phyloP scores from a whole-genome alignment of 2,113 vertebrate genomes.

The Grammomys surdaster region DNA sequence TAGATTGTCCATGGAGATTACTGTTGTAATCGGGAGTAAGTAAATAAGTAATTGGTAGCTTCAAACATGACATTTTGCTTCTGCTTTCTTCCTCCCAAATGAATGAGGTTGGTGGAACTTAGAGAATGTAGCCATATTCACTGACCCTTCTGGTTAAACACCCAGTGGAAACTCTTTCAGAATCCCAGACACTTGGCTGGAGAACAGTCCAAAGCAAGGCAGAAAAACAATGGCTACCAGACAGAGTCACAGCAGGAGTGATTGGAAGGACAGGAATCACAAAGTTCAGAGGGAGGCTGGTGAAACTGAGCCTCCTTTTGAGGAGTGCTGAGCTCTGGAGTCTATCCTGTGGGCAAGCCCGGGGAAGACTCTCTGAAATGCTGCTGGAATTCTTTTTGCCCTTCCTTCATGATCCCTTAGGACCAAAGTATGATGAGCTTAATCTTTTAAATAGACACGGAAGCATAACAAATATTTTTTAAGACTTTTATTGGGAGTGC shows the following conservation, averaged over 20 bases:
- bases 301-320: not conserved
- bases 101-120: not conserved
- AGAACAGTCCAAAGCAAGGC: not conserved
- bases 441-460: slow-evolving; percentile 33
- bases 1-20: not conserved
- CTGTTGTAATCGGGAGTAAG: not conserved
- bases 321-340: not conserved
- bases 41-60: not conserved
- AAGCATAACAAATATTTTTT: not conserved
- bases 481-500: not conserved
- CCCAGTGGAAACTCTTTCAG: slow-evolving; percentile 2
- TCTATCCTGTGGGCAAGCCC: not conserved
- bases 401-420: not conserved
- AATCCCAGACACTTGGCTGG: not conserved
- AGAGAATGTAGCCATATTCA: not conserved
- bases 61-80: not conserved
- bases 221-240: not conserved
- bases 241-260: not conserved
- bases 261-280: not conserved
- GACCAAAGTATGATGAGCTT: not conserved
- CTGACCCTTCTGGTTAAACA: not conserved
- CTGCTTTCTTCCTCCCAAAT: not conserved
- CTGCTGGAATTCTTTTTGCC: not conserved
- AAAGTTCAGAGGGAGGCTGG: not conserved
- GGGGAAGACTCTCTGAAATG: not conserved